Base-by-base conservation (phyloP, 2,113 vertebrate genomes). In the Podocnemis expansa region DNA sequence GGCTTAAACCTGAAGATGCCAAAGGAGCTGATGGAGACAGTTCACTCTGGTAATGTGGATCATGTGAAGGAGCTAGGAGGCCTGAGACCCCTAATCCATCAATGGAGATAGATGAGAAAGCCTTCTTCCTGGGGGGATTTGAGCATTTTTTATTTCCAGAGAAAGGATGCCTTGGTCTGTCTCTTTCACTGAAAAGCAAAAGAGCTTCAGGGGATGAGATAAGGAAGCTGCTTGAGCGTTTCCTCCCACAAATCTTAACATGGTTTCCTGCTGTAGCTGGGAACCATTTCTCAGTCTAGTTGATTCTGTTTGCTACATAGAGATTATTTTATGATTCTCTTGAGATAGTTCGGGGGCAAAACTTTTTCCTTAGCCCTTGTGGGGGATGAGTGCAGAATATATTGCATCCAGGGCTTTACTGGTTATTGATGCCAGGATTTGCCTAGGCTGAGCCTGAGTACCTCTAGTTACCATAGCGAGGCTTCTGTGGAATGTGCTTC, bases 281-380 rank as follows among this genome's bases (percentile, higher is more conserved):
- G 56, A 94, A 78, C 70, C 79, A 38, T 38, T 38, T 24, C 38
- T 81, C 54, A 80, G 41, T 38, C 60, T 93, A 49, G 76, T 93
- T 93, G 82, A 73, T 45, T 89, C 70, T 27, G 1, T 0, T 31
- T 94, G 80, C 52, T 14, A 78, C 73, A 94, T 94, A 31, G 88
- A 93, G 24, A 27, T 43, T 43, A 24, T 43, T 75, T 67, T 67
- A 8, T 93, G 84, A 34, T 19, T 84, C 79, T 87, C 34, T 96
- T 78, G 63, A 87, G 80, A 87, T 93, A 63, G 73, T 82, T 89
- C 88, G 80, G 85, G 56, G 94, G 80, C 63, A 81, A 60, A 94
- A 90, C 41, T 63, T 88, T 6, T 95, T 90, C 85, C 70, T 93
- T 94, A 95, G 94, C 29, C n/a, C 34, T 85, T 89, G 84, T 58